These are phyloP conservation scores for Agriopis leucophaearia DNA, from an alignment of 2,888 invertebrate species.

Conservation along the genomic window DNA sequence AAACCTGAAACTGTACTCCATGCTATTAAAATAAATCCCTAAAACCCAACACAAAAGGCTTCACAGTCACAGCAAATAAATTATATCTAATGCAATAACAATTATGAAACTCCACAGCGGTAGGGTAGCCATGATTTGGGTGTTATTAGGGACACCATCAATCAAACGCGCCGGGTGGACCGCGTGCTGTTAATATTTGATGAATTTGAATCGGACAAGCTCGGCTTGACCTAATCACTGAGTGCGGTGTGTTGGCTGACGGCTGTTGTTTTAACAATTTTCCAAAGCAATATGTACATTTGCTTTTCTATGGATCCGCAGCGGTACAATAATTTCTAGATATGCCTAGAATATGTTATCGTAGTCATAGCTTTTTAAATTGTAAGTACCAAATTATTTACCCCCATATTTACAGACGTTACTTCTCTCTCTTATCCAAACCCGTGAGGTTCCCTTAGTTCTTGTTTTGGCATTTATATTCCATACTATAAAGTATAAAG, in stretches of 20 bases:
- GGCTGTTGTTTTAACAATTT: background rate
- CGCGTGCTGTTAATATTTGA: constrained; percentile 21
- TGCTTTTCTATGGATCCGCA: too few species aligned
- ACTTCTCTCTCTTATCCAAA: too few species aligned
- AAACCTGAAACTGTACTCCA: constrained; percentile 3
- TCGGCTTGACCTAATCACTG: constrained; percentile 18
- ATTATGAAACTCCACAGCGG: constrained; percentile 13
- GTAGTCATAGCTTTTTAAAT: too few species aligned
- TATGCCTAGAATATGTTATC: too few species aligned
- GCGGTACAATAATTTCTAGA: too few species aligned
- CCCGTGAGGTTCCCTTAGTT: too few species aligned
- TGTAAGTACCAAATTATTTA: too few species aligned
- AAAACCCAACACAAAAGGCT: constrained; percentile 5
- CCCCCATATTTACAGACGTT: too few species aligned
- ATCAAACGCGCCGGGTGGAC: constrained; percentile 11
- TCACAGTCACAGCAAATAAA: constrained; percentile 11
- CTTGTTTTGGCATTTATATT: too few species aligned
- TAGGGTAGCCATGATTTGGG: constrained; percentile 27
- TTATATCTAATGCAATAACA: constrained; percentile 23
- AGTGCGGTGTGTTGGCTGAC: background rate
- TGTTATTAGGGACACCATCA: constrained; percentile 29
- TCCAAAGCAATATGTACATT: too few species aligned
- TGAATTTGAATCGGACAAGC: constrained; percentile 26
- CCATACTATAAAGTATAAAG: too few species aligned
- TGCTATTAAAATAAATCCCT: constrained; percentile 6